Evolutionary conservation across 35 echinoderm and acorn worm genomes (phyloP).

Genomic region (Apostichopus japonicus): DNA sequence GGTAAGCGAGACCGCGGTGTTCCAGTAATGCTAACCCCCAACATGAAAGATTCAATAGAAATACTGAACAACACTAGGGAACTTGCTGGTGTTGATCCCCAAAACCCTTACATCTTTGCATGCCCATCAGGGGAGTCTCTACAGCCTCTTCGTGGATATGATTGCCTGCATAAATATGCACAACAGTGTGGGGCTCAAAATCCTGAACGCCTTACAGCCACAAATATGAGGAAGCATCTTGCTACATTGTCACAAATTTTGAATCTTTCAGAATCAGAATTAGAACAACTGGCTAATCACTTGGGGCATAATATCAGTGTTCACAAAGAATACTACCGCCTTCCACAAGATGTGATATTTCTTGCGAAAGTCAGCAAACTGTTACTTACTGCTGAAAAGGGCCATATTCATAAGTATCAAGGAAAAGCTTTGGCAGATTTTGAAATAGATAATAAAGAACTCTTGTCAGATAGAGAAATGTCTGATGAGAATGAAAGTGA

Average conservation of each 20-base stretch:
- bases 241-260: conserved; percentile 50
- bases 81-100: conserved; percentile 8
- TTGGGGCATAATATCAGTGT: conserved; percentile 35
- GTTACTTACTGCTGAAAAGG: conserved; percentile 62
- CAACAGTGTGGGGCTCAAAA: conserved; percentile 23
- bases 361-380: conserved; percentile 73
- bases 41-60: conserved; percentile 34
- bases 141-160: conserved; percentile 37
- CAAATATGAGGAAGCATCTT: conserved; percentile 57
- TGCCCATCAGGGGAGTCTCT: conserved; percentile 12
- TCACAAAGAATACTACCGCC: conserved; percentile 54
- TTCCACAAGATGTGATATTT: conserved; percentile 39
- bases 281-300: conserved; percentile 37
- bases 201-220: conserved; percentile 43
- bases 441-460: conserved; percentile 10
- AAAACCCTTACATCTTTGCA: conserved; percentile 55
- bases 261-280: background rate
- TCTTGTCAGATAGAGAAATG: conserved; percentile 27
- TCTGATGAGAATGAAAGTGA: conserved; percentile 18
- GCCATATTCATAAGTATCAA: conserved; percentile 52
- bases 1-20: conserved; percentile 50
- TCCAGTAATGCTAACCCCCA: conserved; percentile 29
- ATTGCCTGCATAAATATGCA: background rate
- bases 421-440: conserved; percentile 58
- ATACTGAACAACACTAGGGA: conserved; percentile 8